Base-by-base conservation (phyloP, 2,888 invertebrate genomes). In the Anarsia innoxiella region DNA sequence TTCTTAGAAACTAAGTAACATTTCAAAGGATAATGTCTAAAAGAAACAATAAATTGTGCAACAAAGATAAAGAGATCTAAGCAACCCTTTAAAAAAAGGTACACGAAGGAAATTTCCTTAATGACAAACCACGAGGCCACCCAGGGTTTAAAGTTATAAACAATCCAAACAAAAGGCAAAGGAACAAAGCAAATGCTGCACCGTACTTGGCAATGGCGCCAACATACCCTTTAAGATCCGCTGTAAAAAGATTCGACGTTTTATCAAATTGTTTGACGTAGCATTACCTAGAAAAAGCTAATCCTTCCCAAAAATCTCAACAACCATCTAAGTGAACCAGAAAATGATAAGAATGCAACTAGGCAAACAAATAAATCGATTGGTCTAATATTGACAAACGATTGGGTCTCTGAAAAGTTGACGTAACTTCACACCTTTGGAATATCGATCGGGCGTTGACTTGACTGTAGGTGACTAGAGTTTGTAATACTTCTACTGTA, bases 331-430 rank as follows among this genome's bases (percentile, higher is more conserved):
- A 49, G 52, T 52, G 39, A 41, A 39, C 51, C 54, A 67, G 66
- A 51, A 65, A 48, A 39, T 48, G 65, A 71, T 66, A 68, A 59
- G 56, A 35, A 15, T 33, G 35, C 16, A 23, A 49, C 50, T 53
- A 56, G 54, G 55, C n/a, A 39, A 40, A 49, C 56, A 65, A 69
- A 72, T 63, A 66, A 56, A 67, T 64, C 52, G 62, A 59, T 55
- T 60, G 42, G 35, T 48, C 51, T 43, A 58, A 64, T 70, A 64
- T 73, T 72, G 59, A 66, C 68, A 45, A 45, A 45, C 49, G 47
- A 63, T 59, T 53, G 49, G 53, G 31, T 35, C 31, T 35, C 28
- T 27, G 38, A 36, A 48, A 39, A 38, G 41, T 46, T 49, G 48
- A 48, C 40, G 37, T 44, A 46, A 43, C 38, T 56, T 61, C 49